A percentile compares a stretch with the other conserved stretches of the same genome.
These are phyloP conservation scores for Montipora capricornis DNA, from an alignment of 64 coral and sea anemone species.

Conservation along the genomic window DNA sequence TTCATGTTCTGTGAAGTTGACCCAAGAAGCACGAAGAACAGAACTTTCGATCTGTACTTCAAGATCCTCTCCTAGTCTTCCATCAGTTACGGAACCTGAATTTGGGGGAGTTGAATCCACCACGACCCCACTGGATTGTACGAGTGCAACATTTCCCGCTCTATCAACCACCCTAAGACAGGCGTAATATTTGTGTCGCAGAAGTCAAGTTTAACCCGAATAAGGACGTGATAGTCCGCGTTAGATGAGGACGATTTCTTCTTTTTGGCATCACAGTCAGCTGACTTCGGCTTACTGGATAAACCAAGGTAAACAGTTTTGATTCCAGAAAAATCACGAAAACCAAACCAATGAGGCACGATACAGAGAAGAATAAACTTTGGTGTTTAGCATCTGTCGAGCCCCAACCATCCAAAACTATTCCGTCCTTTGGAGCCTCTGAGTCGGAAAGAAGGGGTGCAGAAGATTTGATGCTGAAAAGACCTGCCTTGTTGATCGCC, in stretches of 20 bases:
- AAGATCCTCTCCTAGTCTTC: conserved; percentile 65
- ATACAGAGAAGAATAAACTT: conserved; percentile 85
- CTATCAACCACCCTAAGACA: conserved; percentile 84
- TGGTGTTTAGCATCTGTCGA: conserved; percentile 86
- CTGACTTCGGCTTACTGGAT: conserved; percentile 46
- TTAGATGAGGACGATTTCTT: conserved; percentile 69
- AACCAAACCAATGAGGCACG: conserved; percentile 96
- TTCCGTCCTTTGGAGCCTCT: conserved; percentile 75
- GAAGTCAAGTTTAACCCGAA: conserved; percentile 74
- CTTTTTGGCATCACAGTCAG: conserved; percentile 70
- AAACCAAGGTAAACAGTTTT: conserved; percentile 74
- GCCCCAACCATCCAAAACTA: conserved; percentile 94
- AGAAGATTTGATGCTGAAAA: conserved; percentile 75
- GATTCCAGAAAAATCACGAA: conserved; percentile 90
- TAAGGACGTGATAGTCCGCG: conserved; percentile 68
- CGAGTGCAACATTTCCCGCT: conserved; percentile 78
- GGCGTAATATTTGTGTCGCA: conserved; percentile 81
- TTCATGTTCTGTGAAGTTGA: conserved; percentile 83
- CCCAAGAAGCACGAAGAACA: conserved; percentile 85
- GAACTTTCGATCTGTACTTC: conserved; percentile 82
- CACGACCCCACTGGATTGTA: conserved; percentile 82
- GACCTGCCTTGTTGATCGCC: conserved; percentile 77
- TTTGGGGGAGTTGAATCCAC: conserved; percentile 88
- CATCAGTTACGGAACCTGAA: conserved; percentile 75
- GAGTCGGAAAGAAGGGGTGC: conserved; percentile 78